Evolutionary conservation across 2,888 invertebrate genomes (phyloP).

Genomic region (Nebria brevicollis): DNA sequence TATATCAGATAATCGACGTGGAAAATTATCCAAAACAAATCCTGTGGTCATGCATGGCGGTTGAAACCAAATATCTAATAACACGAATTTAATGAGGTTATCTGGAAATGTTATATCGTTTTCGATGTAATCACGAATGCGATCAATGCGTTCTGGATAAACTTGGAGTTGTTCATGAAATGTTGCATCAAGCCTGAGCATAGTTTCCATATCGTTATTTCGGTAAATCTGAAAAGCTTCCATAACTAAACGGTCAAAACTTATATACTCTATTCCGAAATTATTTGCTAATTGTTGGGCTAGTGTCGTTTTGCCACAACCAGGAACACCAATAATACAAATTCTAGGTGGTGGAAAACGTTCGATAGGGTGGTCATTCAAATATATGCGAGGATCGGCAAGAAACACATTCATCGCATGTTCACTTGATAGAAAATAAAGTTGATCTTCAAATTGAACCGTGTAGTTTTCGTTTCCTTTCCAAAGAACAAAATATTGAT

Average conservation of each 20-base stretch:
- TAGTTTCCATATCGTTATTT: constrained; percentile 20
- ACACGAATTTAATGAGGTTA: constrained; percentile 62
- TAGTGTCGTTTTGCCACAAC: constrained; percentile 67
- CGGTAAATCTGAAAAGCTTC: constrained; percentile 39
- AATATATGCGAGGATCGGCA: constrained; percentile 64
- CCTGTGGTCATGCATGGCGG: constrained; percentile 65
- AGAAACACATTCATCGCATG: constrained; percentile 65
- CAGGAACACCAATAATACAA: constrained; percentile 68
- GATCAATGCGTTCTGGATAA: constrained; percentile 50
- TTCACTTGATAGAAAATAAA: constrained; percentile 67
- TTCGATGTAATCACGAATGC: constrained; percentile 66
- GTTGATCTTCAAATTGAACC: constrained; percentile 66
- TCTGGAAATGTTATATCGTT: constrained; percentile 64
- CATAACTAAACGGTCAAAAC: constrained; percentile 61
- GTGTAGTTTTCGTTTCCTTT: constrained; percentile 69
- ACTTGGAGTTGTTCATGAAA: not conserved
- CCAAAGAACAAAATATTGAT: constrained; percentile 67
- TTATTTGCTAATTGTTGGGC: constrained; percentile 66
- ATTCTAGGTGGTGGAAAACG: constrained; percentile 66
- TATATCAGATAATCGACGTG: constrained; percentile 67
- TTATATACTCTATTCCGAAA: constrained; percentile 67
- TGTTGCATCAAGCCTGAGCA: constrained; percentile 17
- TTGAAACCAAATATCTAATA: constrained; percentile 67
- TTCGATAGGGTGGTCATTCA: constrained; percentile 63
- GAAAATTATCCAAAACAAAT: constrained; percentile 72